Percentiles rank a stretch among this genome's conserved stretches.
Conservation (phyloP, 2,797 vertebrate genomes). For the Todus mexicanus region DNA sequence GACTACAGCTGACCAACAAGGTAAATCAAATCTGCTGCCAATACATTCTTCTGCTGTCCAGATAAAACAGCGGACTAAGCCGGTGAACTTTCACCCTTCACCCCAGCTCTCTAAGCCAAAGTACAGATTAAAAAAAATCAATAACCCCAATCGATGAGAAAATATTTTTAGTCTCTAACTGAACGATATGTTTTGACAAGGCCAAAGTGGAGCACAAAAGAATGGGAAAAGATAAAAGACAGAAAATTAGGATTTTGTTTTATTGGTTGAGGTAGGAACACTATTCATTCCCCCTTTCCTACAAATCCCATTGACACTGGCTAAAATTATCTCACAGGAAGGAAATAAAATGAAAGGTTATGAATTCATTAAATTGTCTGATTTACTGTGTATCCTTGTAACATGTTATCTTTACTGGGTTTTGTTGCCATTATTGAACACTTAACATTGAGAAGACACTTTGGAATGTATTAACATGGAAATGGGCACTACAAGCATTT, state of each 20-base stretch:
- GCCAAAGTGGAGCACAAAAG: constrained; percentile 78
- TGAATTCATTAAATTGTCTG: constrained; percentile 74
- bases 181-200: constrained; percentile 84
- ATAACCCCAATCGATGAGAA: constrained; percentile 85
- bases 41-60: constrained; percentile 81
- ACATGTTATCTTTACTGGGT: constrained; percentile 40
- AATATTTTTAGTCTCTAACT: constrained; percentile 87
- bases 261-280: constrained; percentile 73
- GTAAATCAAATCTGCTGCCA: constrained; percentile 84
- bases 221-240: constrained; percentile 81
- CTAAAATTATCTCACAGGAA: constrained; percentile 74
- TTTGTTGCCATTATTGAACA: constrained; percentile 33
- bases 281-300: constrained; percentile 72
- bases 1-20: constrained; percentile 76
- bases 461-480: not conserved
- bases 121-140: constrained; percentile 90
- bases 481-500: not conserved
- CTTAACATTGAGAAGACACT: not conserved
- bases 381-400: constrained; percentile 62
- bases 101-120: constrained; percentile 84
- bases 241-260: constrained; percentile 83
- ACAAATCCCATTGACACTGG: constrained; percentile 65
- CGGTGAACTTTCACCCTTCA: constrained; percentile 86
- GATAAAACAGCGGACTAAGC: constrained; percentile 82
- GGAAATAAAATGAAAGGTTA: constrained; percentile 74